A percentile compares a stretch with the other conserved stretches of the same genome.
phyloP scores from a whole-genome alignment of 2,888 invertebrate genomes.

The Zaprionus obscuricornis region DNA sequence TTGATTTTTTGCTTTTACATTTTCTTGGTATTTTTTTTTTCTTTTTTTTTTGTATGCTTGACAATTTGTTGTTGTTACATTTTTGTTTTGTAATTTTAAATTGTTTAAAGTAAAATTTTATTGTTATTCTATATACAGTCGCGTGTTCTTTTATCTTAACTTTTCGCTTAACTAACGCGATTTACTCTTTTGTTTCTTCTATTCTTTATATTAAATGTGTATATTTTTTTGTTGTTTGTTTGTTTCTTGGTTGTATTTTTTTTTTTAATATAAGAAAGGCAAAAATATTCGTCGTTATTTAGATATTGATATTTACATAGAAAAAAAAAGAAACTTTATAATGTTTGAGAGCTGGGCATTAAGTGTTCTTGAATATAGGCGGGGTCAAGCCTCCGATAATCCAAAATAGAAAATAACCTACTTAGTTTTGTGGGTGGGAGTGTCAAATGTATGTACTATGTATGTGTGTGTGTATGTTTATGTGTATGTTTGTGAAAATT shows the following conservation, averaged over 20 bases:
- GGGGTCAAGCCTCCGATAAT: slow-evolving; percentile 23
- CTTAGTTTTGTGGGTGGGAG: slow-evolving; percentile 15
- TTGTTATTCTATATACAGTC: slow-evolving; percentile 42
- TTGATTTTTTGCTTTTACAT: slow-evolving; percentile 70
- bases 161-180: background rate
- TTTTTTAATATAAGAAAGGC: slow-evolving; percentile 42
- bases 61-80: slow-evolving; percentile 54
- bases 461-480: background rate
- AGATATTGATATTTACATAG: slow-evolving; percentile 35
- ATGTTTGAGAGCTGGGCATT: slow-evolving; percentile 22
- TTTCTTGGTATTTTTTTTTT: slow-evolving; percentile 5
- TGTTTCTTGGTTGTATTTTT: slow-evolving; percentile 27
- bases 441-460: slow-evolving; percentile 35
- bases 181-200: no score
- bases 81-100: slow-evolving; percentile 47
- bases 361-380: slow-evolving; percentile 12
- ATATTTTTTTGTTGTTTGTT: slow-evolving; percentile 13
- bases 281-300: slow-evolving; percentile 56
- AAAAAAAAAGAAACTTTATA: slow-evolving; percentile 1
- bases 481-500: slow-evolving; percentile 44
- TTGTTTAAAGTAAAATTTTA: slow-evolving; percentile 56
- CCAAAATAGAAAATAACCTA: slow-evolving; percentile 3
- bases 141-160: slow-evolving; percentile 28
- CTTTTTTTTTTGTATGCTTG: slow-evolving; percentile 54
- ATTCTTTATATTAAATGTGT: slow-evolving; percentile 14